These are phyloP conservation scores for Chloroclystis v-ata DNA, from an alignment of 2,888 invertebrate species.

Conservation along the genomic window DNA sequence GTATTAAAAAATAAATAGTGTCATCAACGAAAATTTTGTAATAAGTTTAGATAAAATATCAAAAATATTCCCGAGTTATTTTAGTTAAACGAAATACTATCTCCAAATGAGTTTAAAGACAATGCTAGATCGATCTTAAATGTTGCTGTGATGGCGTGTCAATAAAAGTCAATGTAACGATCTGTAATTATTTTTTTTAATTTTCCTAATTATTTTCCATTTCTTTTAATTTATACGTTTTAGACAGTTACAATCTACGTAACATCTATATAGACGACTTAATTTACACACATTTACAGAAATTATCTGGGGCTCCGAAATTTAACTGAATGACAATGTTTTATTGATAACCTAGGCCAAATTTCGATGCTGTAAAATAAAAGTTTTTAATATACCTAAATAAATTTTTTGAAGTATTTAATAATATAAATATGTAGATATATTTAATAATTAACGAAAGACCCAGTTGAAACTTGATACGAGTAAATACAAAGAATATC, in stretches of 20 bases:
- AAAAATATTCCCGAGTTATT: too few relatives aligned
- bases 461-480: conserved; percentile 36
- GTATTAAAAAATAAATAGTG: too few relatives aligned
- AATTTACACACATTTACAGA: conserved; percentile 74
- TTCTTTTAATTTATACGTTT: conserved; percentile 55
- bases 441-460: conserved; percentile 17
- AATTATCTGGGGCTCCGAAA: conserved; percentile 57
- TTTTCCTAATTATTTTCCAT: conserved; percentile 58
- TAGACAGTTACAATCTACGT: conserved; percentile 71
- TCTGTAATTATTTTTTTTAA: conserved; percentile 68
- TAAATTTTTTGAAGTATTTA: too few relatives aligned
- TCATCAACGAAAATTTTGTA: too few relatives aligned
- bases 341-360: conserved; percentile 28
- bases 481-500: conserved; percentile 22
- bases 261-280: conserved; percentile 72
- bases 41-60: too few relatives aligned
- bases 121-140: too few relatives aligned
- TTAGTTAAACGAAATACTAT: too few relatives aligned
- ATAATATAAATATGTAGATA: too few relatives aligned
- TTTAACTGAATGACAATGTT: conserved; percentile 5
- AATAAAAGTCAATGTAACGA: conserved; percentile 36
- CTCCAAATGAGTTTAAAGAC: too few relatives aligned
- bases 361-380: conserved; percentile 22
- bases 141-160: not conserved
- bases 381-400: too few relatives aligned